Base-by-base conservation (phyloP, 2,797 vertebrate species). In the Phataginus tricuspis region DNA sequence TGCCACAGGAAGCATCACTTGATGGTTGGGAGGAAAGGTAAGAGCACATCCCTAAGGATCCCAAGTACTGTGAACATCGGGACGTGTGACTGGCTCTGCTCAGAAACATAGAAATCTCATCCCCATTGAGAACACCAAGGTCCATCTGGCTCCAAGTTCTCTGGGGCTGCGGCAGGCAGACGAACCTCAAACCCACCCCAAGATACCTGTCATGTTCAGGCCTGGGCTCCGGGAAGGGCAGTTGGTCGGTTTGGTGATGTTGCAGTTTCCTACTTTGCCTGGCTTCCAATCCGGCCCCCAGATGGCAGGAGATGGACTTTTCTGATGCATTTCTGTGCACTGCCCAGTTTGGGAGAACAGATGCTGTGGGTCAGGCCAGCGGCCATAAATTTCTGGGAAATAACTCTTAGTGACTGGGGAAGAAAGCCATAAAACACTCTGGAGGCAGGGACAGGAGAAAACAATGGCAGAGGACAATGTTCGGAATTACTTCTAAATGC, bases 391-490 rank as follows among this genome's bases (percentile, higher is more conserved):
- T 93, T 25, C 23, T 16, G 42, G 79, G 90, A 97, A 96, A 96
- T 95, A 95, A 96, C 86, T 96, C 96, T 92, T 90, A 86, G 86
- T 95, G 97, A 96, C 88, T 49, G 91, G 95, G 64, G 86, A 94
- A 94, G 94, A 98, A 97, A 97, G 96, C 97, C 96, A 97, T 97
- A 97, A 97, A 98, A 94, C 74, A 95, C 69, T 86, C 75, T 4
- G 53, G 77, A 95, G 96, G 89, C 96, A 97, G 96, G 86, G 88
- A 79, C 31, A 79, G 90, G 96, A 95, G 90, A 79, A 92, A 97
- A 96, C 86, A 97, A 79, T 82, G 96, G 95, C 97, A 90, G 86
- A 80, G 92, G 93, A 96, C 96, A 96, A 95, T 0, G 42, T 92
- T 88, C 49, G 55, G 88, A 57, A 96, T 97, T 95, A 94, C 82